These are phyloP conservation scores for Xiphorhynchus erythropygius DNA, from an alignment of 2,797 vertebrate genomes.

Conservation along the genomic window DNA sequence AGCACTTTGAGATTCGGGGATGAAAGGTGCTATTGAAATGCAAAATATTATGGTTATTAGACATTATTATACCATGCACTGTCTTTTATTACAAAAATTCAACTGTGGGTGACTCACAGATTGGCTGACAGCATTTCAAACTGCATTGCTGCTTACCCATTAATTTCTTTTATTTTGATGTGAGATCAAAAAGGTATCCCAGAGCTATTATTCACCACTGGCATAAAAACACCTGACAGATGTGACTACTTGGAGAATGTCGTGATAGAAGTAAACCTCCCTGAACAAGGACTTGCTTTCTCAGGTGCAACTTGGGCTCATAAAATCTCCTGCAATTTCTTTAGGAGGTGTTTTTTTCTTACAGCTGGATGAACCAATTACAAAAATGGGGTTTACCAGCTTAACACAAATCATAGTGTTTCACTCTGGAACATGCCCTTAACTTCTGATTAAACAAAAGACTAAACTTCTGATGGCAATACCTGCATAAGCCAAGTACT, in stretches of 20 bases:
- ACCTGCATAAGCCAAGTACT: not conserved
- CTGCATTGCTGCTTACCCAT: conserved; percentile 55
- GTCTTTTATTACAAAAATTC: conserved; percentile 57
- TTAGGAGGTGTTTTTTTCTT: not conserved
- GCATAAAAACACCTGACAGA: conserved; percentile 43
- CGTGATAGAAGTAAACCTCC: not conserved
- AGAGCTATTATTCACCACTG: conserved; percentile 51
- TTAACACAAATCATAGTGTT: not conserved
- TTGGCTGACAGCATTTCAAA: conserved; percentile 63
- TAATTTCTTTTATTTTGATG: conserved; percentile 61
- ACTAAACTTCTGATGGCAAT: not conserved
- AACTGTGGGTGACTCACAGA: conserved; percentile 49
- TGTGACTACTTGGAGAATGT: not conserved
- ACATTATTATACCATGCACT: conserved; percentile 55
- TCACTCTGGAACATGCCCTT: not conserved
- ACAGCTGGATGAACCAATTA: not conserved
- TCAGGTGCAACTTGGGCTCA: not conserved
- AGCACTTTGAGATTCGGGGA: conserved; percentile 67
- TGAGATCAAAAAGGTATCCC: conserved; percentile 57
- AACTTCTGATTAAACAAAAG: not conserved
- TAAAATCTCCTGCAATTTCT: not conserved
- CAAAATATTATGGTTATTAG: conserved; percentile 70
- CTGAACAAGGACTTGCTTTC: not conserved
- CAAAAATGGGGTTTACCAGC: not conserved
- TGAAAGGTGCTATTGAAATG: conserved; percentile 71